phyloP scores from a whole-genome alignment of 1,140 invertebrate species.

The Saccostrea glomerata region DNA sequence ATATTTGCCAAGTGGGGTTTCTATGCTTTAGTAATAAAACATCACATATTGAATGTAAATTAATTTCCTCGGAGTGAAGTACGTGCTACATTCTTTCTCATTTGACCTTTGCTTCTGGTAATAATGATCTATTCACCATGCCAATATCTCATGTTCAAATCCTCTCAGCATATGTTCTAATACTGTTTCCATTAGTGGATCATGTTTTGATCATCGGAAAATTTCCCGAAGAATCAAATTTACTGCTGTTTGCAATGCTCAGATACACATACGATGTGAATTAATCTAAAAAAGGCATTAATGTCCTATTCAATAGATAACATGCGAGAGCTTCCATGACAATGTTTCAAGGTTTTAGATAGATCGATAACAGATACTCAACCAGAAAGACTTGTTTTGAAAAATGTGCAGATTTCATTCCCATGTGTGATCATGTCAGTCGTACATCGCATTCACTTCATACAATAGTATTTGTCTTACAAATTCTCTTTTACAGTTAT shows the following conservation, averaged over 20 bases:
- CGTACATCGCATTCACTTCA: not conserved
- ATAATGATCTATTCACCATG: not conserved
- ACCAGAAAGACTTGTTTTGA: not conserved
- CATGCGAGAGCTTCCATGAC: not conserved
- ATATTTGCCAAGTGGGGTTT: too few relatives aligned
- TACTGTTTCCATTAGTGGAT: slow-evolving; percentile 28
- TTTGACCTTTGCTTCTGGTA: not conserved
- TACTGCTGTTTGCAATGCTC: slow-evolving; percentile 27
- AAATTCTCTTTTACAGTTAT: not conserved
- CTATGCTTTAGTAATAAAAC: too few relatives aligned
- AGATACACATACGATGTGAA: slow-evolving; percentile 27
- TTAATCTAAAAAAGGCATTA: slow-evolving; percentile 24
- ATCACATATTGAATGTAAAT: not conserved
- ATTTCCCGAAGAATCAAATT: not conserved
- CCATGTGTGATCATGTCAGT: not conserved
- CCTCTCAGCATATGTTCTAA: not conserved
- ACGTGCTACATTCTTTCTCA: not conserved
- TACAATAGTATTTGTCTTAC: slow-evolving; percentile 1
- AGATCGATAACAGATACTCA: slow-evolving; percentile 6
- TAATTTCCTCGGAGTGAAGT: not conserved
- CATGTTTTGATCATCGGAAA: not conserved
- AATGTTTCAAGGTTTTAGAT: not conserved
- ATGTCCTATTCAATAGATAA: slow-evolving; percentile 29
- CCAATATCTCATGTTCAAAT: not conserved
- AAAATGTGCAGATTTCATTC: slow-evolving; percentile 27